A percentile compares a stretch with the other conserved stretches of the same genome.
Evolutionary conservation across 2,113 vertebrate species (phyloP).

Genomic region (Crotophaga sulcirostris): DNA sequence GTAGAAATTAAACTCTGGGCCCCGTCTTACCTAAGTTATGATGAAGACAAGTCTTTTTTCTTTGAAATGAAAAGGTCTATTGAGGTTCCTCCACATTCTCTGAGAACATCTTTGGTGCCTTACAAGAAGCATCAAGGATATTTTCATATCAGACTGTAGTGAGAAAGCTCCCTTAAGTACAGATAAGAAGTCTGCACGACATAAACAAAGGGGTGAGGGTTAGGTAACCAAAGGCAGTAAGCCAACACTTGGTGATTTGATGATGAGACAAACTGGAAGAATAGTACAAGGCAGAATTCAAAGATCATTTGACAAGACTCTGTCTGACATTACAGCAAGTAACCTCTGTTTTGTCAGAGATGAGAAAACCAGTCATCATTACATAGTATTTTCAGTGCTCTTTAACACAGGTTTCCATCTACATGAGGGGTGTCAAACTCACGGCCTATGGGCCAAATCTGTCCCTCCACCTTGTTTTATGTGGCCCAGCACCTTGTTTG

Average conservation of each 20-base stretch:
- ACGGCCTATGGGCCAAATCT: no score
- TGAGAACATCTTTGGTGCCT: neutral
- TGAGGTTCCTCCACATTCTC: neutral
- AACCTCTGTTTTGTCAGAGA: neutral
- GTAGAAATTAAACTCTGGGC: neutral
- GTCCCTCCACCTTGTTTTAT: no score
- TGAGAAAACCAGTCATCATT: neutral
- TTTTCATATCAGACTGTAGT: neutral
- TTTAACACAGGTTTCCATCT: neutral
- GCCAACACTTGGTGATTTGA: neutral
- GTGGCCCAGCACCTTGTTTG: no score
- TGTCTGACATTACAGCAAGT: neutral
- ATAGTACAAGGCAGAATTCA: neutral
- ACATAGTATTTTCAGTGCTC: neutral
- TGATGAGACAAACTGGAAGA: neutral
- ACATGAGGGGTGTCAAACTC: neutral
- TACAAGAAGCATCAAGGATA: neutral
- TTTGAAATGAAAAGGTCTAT: neutral
- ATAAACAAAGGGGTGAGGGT: neutral
- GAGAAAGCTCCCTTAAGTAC: neutral
- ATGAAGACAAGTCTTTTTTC: neutral
- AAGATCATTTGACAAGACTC: neutral
- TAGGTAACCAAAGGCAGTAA: neutral
- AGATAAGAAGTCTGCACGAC: neutral
- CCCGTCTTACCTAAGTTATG: neutral